These are phyloP conservation scores for Dipodomys ordii DNA, from an alignment of 2,113 vertebrate species.

Conservation along the genomic window DNA sequence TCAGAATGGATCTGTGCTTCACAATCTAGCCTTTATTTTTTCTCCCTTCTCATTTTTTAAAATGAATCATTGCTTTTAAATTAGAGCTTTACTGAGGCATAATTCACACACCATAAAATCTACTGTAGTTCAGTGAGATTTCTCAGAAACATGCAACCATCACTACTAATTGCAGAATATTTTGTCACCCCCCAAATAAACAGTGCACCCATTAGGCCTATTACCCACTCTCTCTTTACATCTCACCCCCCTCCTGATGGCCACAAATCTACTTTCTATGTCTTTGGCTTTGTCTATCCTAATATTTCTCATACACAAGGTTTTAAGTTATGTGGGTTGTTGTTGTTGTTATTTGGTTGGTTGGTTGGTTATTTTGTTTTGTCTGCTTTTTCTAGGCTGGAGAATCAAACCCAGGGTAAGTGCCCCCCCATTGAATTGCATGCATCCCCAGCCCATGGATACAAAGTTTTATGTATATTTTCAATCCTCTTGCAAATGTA, in stretches of 20 bases:
- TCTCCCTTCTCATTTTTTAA: background rate
- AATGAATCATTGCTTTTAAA: background rate
- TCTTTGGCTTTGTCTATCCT: background rate
- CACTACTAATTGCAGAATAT: background rate
- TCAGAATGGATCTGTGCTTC: background rate
- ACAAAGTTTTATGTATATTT: constrained; percentile 40
- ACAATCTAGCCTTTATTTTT: background rate
- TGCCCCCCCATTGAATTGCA: background rate
- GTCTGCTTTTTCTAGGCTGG: background rate
- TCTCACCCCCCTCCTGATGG: background rate
- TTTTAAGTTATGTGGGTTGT: background rate
- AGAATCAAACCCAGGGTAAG: background rate
- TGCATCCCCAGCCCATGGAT: accelerated
- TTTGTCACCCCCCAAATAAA: background rate
- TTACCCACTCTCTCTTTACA: background rate
- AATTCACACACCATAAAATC: background rate
- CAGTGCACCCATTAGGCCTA: background rate
- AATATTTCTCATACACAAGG: background rate
- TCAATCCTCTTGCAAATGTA: background rate
- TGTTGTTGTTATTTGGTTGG: too few species aligned
- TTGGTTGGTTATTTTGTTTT: background rate
- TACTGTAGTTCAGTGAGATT: background rate
- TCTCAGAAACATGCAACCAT: background rate
- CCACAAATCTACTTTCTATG: background rate
- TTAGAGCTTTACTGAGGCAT: background rate